A percentile compares a stretch with the other conserved stretches of the same genome.
Conservation (phyloP, 2,797 vertebrate genomes). For the Sebastolobus alascanus region DNA sequence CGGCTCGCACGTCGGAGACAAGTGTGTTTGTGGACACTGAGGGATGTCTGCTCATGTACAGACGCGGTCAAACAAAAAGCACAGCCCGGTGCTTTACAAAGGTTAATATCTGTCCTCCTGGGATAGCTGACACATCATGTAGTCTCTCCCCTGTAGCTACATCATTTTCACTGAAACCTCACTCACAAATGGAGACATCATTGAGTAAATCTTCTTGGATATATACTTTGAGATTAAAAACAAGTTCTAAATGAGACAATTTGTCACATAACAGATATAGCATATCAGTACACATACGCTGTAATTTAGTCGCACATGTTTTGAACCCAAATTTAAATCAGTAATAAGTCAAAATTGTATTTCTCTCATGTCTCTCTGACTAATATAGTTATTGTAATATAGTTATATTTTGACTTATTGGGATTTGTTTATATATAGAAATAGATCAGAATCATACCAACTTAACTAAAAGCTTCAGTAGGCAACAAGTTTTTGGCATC, state of each 20-base stretch:
- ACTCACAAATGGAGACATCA: slow-evolving; percentile 9
- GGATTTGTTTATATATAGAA: background rate
- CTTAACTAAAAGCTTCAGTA: background rate
- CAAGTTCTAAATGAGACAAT: background rate
- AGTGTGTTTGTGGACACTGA: slow-evolving; percentile 37
- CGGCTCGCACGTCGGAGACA: slow-evolving; percentile 21
- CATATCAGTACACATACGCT: background rate
- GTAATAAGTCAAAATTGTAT: background rate
- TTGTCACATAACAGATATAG: background rate
- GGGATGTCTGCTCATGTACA: slow-evolving; percentile 22
- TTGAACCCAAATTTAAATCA: too few species aligned
- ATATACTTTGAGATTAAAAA: background rate
- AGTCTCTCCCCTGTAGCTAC: slow-evolving; percentile 2
- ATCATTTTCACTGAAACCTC: slow-evolving; percentile 23
- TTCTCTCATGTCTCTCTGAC: background rate
- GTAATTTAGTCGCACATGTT: background rate
- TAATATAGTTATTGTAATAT: background rate
- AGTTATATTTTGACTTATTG: background rate
- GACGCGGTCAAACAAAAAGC: slow-evolving; percentile 36
- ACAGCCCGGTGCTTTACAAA: slow-evolving; percentile 39
- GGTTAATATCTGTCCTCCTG: slow-evolving; percentile 56
- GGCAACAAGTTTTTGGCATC: too few species aligned
- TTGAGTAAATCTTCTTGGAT: background rate
- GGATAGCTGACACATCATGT: slow-evolving; percentile 38
- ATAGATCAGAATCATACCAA: background rate